Evolutionary conservation across 2,888 invertebrate genomes (phyloP).

Genomic region (Nomada ruficornis): DNA sequence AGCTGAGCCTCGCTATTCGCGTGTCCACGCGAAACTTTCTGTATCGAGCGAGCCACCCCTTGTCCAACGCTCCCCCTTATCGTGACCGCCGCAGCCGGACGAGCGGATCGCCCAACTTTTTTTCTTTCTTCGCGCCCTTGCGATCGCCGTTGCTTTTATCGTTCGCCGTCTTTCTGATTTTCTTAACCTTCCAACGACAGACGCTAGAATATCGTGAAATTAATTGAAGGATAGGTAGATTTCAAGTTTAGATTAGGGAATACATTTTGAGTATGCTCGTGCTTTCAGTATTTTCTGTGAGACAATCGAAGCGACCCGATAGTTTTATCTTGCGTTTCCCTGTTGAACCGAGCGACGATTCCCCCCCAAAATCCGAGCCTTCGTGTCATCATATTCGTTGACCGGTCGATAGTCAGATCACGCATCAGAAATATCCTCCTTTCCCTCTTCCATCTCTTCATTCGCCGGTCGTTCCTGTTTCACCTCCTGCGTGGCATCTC

Average conservation of each 20-base stretch:
- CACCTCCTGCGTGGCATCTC: slow-evolving; percentile 34
- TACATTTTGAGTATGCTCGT: no score
- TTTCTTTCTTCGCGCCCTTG: slow-evolving; percentile 24
- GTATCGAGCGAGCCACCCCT: slow-evolving; percentile 32
- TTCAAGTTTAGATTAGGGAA: no score
- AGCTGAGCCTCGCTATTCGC: slow-evolving; percentile 47
- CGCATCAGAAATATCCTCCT: slow-evolving; percentile 55
- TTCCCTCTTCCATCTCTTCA: slow-evolving; percentile 56
- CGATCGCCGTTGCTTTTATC: no score
- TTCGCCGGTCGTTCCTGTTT: slow-evolving; percentile 41
- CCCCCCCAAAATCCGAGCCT: neutral
- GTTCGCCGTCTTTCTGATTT: neutral
- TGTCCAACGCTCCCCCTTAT: slow-evolving; percentile 10
- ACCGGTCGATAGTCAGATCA: slow-evolving; percentile 52
- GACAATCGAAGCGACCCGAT: neutral
- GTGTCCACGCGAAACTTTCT: slow-evolving; percentile 55
- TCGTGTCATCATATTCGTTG: slow-evolving; percentile 31
- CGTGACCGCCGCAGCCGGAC: slow-evolving; percentile 13
- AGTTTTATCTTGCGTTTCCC: no score
- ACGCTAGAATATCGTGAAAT: no score
- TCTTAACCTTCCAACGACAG: no score
- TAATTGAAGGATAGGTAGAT: no score
- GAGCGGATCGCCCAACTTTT: slow-evolving; percentile 29
- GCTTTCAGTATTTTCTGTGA: no score
- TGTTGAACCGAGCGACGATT: no score